Percentiles rank a stretch among this genome's conserved stretches.
Evolutionary conservation across 2,888 invertebrate species (phyloP).

Genomic region (Macrosoma leucophasiata): DNA sequence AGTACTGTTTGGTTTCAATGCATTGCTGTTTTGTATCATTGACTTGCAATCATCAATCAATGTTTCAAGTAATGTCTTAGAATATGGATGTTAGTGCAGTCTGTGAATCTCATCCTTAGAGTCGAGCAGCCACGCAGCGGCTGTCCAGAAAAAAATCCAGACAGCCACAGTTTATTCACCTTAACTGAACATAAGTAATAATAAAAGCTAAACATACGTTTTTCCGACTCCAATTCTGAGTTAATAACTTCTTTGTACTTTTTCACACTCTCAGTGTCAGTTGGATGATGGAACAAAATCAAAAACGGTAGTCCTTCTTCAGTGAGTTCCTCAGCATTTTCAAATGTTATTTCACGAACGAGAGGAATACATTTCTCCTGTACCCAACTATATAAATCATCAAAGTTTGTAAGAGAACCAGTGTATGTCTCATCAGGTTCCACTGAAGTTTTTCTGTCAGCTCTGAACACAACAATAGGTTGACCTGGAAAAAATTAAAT

Average conservation of each 20-base stretch:
- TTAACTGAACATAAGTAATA: too few relatives aligned
- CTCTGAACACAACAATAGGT: constrained; percentile 88
- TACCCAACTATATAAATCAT: constrained; percentile 92
- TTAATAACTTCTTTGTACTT: constrained; percentile 88
- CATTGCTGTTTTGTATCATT: too few relatives aligned
- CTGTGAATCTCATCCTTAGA: too few relatives aligned
- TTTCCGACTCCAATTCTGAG: constrained; percentile 86
- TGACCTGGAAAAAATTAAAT: constrained; percentile 65
- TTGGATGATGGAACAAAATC: constrained; percentile 94
- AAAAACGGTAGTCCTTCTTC: constrained; percentile 99
- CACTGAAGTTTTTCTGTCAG: constrained; percentile 85
- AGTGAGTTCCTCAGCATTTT: constrained; percentile 99
- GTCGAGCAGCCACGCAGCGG: too few relatives aligned
- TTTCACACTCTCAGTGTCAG: constrained; percentile 88
- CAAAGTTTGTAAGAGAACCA: constrained; percentile 84
- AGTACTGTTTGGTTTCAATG: too few relatives aligned
- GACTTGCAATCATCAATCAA: too few relatives aligned
- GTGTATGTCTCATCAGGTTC: constrained; percentile 89
- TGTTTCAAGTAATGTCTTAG: too few relatives aligned
- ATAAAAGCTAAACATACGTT: too few relatives aligned
- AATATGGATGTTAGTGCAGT: too few relatives aligned
- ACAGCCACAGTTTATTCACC: too few relatives aligned
- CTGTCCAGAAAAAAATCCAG: too few relatives aligned
- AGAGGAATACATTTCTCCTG: constrained; percentile 96
- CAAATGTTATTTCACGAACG: constrained; percentile 99